phyloP scores from a whole-genome alignment of 1,140 invertebrate genomes.

The Lucilia sericata region DNA sequence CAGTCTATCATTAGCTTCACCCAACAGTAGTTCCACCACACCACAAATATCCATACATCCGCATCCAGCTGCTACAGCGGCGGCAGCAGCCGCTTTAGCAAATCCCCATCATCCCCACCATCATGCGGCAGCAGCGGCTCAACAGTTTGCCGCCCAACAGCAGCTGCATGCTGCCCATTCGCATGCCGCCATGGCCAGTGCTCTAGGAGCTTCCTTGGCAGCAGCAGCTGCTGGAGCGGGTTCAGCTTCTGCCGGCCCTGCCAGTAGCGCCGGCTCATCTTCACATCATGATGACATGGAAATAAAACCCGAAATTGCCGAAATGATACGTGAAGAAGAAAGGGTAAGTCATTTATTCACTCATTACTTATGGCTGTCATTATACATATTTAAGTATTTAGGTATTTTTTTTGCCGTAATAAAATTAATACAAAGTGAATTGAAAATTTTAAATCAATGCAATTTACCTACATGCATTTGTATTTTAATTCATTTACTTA shows the following conservation, averaged over 20 bases:
- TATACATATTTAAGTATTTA: too few relatives aligned
- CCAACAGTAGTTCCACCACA: slow-evolving; percentile 57
- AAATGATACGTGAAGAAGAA: slow-evolving; percentile 95
- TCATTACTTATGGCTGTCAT: too few relatives aligned
- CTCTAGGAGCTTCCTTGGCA: slow-evolving; percentile 57
- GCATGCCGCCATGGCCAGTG: slow-evolving; percentile 61
- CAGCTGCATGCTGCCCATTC: slow-evolving; percentile 60
- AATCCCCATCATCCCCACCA: slow-evolving; percentile 49
- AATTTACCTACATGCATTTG: background rate
- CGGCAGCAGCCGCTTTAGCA: slow-evolving; percentile 52
- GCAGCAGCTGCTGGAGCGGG: slow-evolving; percentile 47
- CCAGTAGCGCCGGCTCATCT: slow-evolving; percentile 44
- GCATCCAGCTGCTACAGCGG: slow-evolving; percentile 52
- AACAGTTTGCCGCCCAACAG: slow-evolving; percentile 63
- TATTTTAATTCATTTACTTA: slow-evolving; percentile 2
- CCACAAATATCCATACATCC: slow-evolving; percentile 42
- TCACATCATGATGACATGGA: slow-evolving; percentile 81
- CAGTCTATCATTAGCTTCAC: slow-evolving; percentile 56
- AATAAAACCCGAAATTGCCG: slow-evolving; percentile 92
- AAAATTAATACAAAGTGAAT: background rate
- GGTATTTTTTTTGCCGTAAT: too few relatives aligned
- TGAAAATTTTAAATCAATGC: slow-evolving; percentile 7
- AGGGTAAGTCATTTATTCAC: slow-evolving; percentile 79
- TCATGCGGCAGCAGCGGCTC: slow-evolving; percentile 59
- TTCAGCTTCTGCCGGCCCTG: slow-evolving; percentile 43